Evolutionary conservation across 2,113 vertebrate species (phyloP), one percentile per base, ranked within the genome.

Genomic region (Psephotus haematonotus): DNA sequence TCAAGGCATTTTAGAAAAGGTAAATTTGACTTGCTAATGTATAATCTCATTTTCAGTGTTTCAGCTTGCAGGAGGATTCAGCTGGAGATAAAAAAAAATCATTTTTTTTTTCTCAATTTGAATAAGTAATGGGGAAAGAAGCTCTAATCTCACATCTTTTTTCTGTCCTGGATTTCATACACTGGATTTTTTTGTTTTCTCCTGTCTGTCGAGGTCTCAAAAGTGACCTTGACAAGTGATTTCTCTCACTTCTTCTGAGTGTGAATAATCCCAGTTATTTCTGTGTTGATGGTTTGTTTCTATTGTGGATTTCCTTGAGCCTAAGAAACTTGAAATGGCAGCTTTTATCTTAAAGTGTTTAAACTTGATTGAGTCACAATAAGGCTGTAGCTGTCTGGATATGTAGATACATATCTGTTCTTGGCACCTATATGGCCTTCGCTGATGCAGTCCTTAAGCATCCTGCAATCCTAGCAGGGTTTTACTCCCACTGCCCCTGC

Each of bases 211-310:
- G 1, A 94, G 77, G 44, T 92, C 91, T 76, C 69, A 57, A 62
- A 88, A 94, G 31, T 87, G 85, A 95, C 93, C 89, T 78, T 85
- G 82, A 76, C 50, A 96, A 93, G 82, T n/a, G 16, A 90, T 90
- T 92, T 92, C 39, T 90, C 65, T 80, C 62, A 75, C 55, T 95
- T 89, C 39, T 57, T 87, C 60, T 44, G 52, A 90, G 82, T 95
- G 92, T 88, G 80, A 86, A 92, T 93, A 92, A 93, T 92, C 79
- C 43, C 77, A 88, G 94, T 91, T 82, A 96, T 90, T 94, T 95
- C 72, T 89, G 37, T 68, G 46, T 22, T 78, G 93, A 57, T 96
- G 65, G 31, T 85, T 94, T 95, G 79, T 84, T 95, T 96, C 71
- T 84, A 31, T 96, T 77, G 79, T 41, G 85, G 59, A 86, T 94